A percentile compares a stretch with the other conserved stretches of the same genome.
phyloP scores from a whole-genome alignment of 2,113 vertebrate species.

The Orientallactaga bullata region DNA sequence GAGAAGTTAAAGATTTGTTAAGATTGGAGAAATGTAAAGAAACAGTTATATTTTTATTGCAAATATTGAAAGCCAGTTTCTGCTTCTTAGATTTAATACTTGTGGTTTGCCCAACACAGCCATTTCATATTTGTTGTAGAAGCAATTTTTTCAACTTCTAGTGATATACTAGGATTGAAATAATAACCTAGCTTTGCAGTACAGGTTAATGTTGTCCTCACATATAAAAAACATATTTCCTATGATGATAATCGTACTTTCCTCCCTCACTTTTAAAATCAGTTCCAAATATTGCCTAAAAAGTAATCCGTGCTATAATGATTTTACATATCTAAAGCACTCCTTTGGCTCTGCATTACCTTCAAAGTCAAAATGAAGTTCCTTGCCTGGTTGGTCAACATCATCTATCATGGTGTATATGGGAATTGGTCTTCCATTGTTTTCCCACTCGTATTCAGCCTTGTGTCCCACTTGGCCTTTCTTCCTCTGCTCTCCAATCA shows the following conservation, averaged over 20 bases:
- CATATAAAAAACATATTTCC: constrained; percentile 67
- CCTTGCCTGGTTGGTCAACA: constrained; percentile 37
- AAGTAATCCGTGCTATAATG: constrained; percentile 43
- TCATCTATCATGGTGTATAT: background rate
- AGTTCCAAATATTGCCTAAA: constrained; percentile 61
- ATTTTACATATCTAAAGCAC: constrained; percentile 38
- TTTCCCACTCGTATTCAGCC: background rate
- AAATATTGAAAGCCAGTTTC: constrained; percentile 71
- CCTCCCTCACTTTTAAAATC: constrained; percentile 59
- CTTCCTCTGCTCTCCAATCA: background rate
- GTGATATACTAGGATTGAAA: constrained; percentile 58
- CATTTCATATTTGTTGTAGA: constrained; percentile 72
- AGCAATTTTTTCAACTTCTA: constrained; percentile 69
- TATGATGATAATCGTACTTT: constrained; percentile 39
- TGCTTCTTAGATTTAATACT: constrained; percentile 68
- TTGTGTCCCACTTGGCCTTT: background rate
- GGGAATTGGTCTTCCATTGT: background rate
- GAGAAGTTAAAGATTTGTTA: constrained; percentile 73
- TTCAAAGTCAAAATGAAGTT: constrained; percentile 63
- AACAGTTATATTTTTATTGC: constrained; percentile 69
- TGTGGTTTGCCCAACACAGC: constrained; percentile 58
- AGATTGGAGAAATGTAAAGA: constrained; percentile 54
- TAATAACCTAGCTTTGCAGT: constrained; percentile 72
- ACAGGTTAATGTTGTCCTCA: constrained; percentile 61
- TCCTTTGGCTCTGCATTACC: constrained; percentile 18